Conservation (phyloP, 1,140 invertebrate genomes). For the Pseudomyrmex sp. region DNA sequence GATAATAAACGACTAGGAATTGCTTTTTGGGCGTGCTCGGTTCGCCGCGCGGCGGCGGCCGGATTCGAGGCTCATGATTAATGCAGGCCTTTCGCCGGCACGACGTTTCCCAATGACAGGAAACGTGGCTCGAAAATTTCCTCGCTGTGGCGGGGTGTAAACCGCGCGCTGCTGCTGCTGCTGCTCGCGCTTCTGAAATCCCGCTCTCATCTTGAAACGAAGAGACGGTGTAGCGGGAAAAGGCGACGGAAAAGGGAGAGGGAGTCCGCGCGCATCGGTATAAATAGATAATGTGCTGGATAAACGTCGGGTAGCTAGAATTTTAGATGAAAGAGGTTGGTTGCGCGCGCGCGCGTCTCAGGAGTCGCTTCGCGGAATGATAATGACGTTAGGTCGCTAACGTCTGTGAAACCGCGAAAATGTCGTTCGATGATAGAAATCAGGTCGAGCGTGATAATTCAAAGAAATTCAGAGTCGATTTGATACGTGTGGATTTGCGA, state of each 20-base stretch:
- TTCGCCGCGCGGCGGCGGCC: conserved; percentile 34
- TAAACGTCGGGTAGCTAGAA: conserved; percentile 70
- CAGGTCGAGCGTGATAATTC: conserved; percentile 8
- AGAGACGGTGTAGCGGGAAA: background rate
- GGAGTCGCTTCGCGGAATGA: conserved; percentile 56
- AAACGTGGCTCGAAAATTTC: conserved; percentile 68
- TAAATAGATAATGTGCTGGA: conserved; percentile 78
- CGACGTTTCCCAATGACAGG: conserved; percentile 67
- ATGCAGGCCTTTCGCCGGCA: conserved; percentile 67
- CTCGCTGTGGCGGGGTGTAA: conserved; percentile 39
- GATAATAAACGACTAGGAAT: conserved; percentile 68
- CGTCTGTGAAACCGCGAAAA: conserved; percentile 54
- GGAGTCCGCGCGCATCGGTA: conserved; percentile 64
- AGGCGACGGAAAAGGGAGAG: background rate
- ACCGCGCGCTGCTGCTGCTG: conserved; percentile 5
- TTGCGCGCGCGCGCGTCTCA: conserved; percentile 44
- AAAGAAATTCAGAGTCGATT: background rate
- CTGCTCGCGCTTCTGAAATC: conserved; percentile 31
- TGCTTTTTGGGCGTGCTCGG: conserved; percentile 45
- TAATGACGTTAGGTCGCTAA: conserved; percentile 65
- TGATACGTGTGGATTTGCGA: background rate
- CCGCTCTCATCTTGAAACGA: conserved; percentile 35
- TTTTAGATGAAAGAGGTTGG: conserved; percentile 67
- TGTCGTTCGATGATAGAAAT: conserved; percentile 33
- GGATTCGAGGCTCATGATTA: conserved; percentile 71